Percentiles rank a stretch among this genome's conserved stretches.
These are phyloP conservation scores for Diplodus sargus DNA, from an alignment of 2,797 vertebrate species.

Conservation along the genomic window DNA sequence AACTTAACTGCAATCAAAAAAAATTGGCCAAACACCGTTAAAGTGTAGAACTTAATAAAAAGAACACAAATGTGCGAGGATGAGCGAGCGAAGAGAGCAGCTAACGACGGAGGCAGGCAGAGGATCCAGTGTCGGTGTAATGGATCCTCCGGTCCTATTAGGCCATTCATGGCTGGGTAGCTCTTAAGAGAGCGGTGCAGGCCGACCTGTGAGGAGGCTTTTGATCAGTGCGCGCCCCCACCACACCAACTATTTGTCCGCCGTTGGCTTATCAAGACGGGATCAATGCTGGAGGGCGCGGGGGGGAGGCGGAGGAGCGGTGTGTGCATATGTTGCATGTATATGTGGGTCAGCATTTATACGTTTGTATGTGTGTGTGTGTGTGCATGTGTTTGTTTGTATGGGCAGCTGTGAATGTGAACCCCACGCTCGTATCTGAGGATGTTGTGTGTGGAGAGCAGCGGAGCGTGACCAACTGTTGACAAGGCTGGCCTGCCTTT, in stretches of 20 bases:
- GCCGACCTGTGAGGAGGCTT: slow-evolving; percentile 65
- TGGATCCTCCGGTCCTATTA: slow-evolving; percentile 71
- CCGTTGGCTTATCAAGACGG: slow-evolving; percentile 58
- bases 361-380: neutral
- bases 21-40: neutral
- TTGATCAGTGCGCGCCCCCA: slow-evolving; percentile 58
- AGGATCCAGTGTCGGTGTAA: slow-evolving; percentile 72
- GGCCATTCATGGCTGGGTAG: slow-evolving; percentile 78
- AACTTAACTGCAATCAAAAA: rapidly evolving
- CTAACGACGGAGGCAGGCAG: slow-evolving; percentile 23
- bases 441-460: slow-evolving; percentile 18
- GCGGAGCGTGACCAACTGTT: slow-evolving; percentile 25
- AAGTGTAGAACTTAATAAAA: neutral
- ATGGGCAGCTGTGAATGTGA: slow-evolving; percentile 12
- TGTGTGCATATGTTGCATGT: neutral
- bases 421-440: slow-evolving; percentile 15
- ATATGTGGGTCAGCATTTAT: neutral
- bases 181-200: slow-evolving; percentile 72
- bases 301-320: slow-evolving; percentile 10
- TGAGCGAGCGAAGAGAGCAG: slow-evolving; percentile 21
- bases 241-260: slow-evolving; percentile 57
- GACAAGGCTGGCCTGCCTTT: neutral
- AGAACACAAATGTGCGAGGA: slow-evolving; percentile 19
- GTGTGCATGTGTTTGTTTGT: neutral
- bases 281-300: slow-evolving; percentile 47